phyloP scores from a whole-genome alignment of 2,888 invertebrate species.

The Tetrapedia diversipes region DNA sequence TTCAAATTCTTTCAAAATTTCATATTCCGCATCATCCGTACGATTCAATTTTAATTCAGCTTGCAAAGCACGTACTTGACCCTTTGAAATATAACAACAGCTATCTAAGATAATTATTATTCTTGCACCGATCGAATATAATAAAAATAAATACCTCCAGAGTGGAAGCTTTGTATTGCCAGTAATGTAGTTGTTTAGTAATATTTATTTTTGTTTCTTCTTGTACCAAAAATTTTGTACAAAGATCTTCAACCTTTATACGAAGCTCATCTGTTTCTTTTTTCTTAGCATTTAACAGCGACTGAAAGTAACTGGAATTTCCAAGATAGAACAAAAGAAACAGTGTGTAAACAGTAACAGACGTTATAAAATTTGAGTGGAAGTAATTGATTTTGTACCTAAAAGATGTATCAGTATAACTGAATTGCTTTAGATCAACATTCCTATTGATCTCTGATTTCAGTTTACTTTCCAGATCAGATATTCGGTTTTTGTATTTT shows the following conservation, averaged over 20 bases:
- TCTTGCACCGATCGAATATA: too few relatives aligned
- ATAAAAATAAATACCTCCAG: constrained; percentile 64
- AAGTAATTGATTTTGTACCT: constrained; percentile 43
- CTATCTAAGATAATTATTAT: background rate
- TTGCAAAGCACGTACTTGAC: background rate
- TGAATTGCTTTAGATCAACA: constrained; percentile 5
- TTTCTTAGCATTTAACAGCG: constrained; percentile 65
- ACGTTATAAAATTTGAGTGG: too few relatives aligned
- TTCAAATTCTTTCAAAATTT: background rate
- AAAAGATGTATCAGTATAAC: constrained; percentile 25
- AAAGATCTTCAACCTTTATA: constrained; percentile 70
- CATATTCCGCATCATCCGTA: background rate
- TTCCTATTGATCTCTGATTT: constrained; percentile 64
- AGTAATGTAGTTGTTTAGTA: constrained; percentile 66
- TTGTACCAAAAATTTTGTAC: constrained; percentile 68
- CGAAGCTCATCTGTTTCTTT: constrained; percentile 72
- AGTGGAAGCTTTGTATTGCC: constrained; percentile 69
- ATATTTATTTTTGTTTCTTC: constrained; percentile 67
- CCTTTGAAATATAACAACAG: constrained; percentile 10
- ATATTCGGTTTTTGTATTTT: constrained; percentile 71
- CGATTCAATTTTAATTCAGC: background rate
- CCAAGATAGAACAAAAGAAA: background rate
- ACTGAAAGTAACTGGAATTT: constrained; percentile 73
- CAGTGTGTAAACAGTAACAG: too few relatives aligned
- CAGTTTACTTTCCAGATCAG: constrained; percentile 72